Evolutionary conservation across 2,113 vertebrate species (phyloP), one percentile per base, ranked within the genome.

Genomic region (Solea solea): DNA sequence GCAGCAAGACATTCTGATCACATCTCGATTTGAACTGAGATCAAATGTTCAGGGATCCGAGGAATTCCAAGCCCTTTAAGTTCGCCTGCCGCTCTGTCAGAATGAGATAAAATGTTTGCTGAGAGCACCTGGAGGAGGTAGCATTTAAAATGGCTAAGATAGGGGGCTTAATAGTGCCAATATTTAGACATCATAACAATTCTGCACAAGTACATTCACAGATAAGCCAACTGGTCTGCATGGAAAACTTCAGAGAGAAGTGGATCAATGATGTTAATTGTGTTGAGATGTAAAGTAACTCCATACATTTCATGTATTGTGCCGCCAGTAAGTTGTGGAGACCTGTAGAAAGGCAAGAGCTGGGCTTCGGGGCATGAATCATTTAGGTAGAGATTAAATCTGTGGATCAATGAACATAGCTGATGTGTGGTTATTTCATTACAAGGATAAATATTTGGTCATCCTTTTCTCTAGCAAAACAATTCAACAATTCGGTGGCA

Each of bases 31-130:
- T 85, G 86, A 87, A 71, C 55, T 1, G 1, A 86, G 90, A 91
- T 92, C 90, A 91, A 91, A 91, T 77, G 69, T 11, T 49, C 64
- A 48, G 51, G 65, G 72, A 85, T 77, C 66, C 53, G 44, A 78
- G 63, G 74, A 64, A 80, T 64, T 66, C 59, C 50, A 67, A 73
- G 52, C 9, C 54, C 65, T 69, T 76, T 85, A 77, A 85, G 72
- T 74, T 62, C 34, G 34, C 65, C 59, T 57, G 64, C 45, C 76
- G 69, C 57, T 45, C 46, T 70, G 70, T 81, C 74, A 89, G 76
- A 81, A 3, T 28, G 55, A 68, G 70, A 78, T 67, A 57, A 77
- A 75, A 69, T 70, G 78, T 80, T 82, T 27, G 0, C 70, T 69
- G 39, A 76, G 59, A 63, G 61, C 53, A 83, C 74, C 83, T 78